Base-by-base conservation (phyloP, 2,797 vertebrate species). In the Pseudotriccus pelzelni region DNA sequence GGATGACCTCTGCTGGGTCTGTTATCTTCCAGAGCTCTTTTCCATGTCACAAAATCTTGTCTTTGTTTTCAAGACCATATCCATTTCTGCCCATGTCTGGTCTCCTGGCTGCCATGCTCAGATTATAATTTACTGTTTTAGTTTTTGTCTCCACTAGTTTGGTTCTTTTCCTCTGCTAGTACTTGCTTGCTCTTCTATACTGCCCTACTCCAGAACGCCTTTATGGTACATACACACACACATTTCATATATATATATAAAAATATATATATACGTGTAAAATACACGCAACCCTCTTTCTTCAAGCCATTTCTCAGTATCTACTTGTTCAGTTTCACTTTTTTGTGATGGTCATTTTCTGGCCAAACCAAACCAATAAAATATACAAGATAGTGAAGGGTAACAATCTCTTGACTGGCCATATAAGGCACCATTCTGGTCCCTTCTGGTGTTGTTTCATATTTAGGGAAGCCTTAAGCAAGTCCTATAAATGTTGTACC, bases 191-290 rank as follows among this genome's bases (percentile, higher is more conserved):
- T 55, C 30, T 50, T 55, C 43, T 66, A 3, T 20, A 9, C n/a
- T 62, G 27, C 34, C 22, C 44, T 32, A 7, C 22, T n/a, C n/a
- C 37, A 50, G 50, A 73, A 44, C 20, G 28, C 22, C 13, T 39
- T 60, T 44, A 16, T n/a, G 19, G 32, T 49, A 12, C 3, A 10
- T 8, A 27, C 2, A n/a, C 22, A 25, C 18, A 79, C 14, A 20
- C 24, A n/a, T 12, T 21, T 22, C 19, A 37, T 28, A 50, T 10
- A 22, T 10, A 4, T 36, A 7, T 24, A 9, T 23, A 37, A 9
- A 37, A 12, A 12, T 15, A 17, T 8, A 16, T 14, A 14, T 6
- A 8, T 18, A 5, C 12, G 6, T 10, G 23, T 12, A 2, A 2
- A 25, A 4, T 7, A 30, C 24, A 66, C 37, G 12, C 37, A 37